Percentiles rank a stretch among this genome's conserved stretches.
Conservation (phyloP, 2,888 invertebrate species). For the Nymphalis urticae region DNA sequence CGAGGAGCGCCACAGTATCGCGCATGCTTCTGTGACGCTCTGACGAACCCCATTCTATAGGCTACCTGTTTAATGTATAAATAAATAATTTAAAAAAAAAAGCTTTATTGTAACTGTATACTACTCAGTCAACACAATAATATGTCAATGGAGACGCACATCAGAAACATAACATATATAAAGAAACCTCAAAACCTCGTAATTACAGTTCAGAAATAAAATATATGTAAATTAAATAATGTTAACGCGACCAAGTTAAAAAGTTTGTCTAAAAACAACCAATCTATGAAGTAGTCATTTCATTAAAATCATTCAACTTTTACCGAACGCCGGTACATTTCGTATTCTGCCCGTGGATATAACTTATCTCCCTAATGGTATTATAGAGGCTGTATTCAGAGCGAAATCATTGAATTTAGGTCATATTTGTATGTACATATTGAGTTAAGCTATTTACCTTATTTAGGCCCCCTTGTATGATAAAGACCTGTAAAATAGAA, state of each 20-base stretch:
- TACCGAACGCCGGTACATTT: constrained; percentile 2
- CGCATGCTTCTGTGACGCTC: no score
- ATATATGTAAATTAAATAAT: background rate
- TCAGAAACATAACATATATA: no score
- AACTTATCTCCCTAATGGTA: constrained; percentile 24
- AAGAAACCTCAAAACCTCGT: no score
- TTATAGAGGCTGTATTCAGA: constrained; percentile 5
- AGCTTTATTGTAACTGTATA: no score
- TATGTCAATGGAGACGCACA: no score
- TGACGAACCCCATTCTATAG: no score
- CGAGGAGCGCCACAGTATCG: no score
- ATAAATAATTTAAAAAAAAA: no score
- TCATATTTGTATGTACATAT: constrained; percentile 7
- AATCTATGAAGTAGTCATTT: constrained; percentile 13
- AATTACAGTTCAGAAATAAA: no score
- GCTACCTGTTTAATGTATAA: no score
- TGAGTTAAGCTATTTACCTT: constrained; percentile 9
- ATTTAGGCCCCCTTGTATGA: background rate
- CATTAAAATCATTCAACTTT: constrained; percentile 17
- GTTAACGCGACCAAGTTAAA: background rate
- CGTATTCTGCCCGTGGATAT: constrained; percentile 6
- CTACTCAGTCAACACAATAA: no score
- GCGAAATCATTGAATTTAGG: constrained; percentile 8
- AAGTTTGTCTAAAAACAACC: constrained; percentile 10
- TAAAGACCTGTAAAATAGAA: background rate